Evolutionary conservation across 1,140 invertebrate species (phyloP).

Genomic region (Drosophila nigrodunni): DNA sequence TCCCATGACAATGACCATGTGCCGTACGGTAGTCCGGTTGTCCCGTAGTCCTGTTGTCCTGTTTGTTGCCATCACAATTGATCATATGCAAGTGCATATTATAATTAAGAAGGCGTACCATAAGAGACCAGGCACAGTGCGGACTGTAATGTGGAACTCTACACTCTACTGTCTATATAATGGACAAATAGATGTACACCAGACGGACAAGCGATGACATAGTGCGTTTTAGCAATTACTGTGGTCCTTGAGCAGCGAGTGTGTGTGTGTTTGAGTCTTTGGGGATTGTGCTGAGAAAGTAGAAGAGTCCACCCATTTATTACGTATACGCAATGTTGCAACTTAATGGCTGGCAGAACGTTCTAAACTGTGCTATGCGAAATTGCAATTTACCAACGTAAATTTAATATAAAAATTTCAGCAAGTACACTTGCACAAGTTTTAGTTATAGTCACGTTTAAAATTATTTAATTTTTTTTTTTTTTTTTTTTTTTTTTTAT

Average conservation of each 20-base stretch:
- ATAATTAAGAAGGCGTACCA: slow-evolving; percentile 1
- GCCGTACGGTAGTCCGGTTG: background rate
- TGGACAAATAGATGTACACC: background rate
- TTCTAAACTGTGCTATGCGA: slow-evolving; percentile 51
- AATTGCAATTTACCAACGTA: slow-evolving; percentile 79
- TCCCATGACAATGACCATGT: background rate
- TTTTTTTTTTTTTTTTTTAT: too few relatives aligned
- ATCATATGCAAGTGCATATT: slow-evolving; percentile 36
- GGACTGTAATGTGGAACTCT: background rate
- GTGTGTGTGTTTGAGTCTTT: too few relatives aligned
- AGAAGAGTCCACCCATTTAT: slow-evolving; percentile 42
- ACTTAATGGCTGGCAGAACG: slow-evolving; percentile 42
- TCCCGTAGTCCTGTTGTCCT: background rate
- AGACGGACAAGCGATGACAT: background rate
- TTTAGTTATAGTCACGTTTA: background rate
- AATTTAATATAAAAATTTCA: slow-evolving; percentile 77
- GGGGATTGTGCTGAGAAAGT: slow-evolving; percentile 17
- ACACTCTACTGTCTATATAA: background rate
- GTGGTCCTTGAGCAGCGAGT: background rate
- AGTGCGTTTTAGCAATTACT: background rate
- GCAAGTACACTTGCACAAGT: slow-evolving; percentile 25
- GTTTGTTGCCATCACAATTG: slow-evolving; percentile 13
- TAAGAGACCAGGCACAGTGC: background rate
- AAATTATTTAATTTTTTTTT: too few relatives aligned
- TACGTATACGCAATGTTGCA: slow-evolving; percentile 68